phyloP scores from a whole-genome alignment of 2,113 vertebrate genomes.

The Neolamprologus sp. region DNA sequence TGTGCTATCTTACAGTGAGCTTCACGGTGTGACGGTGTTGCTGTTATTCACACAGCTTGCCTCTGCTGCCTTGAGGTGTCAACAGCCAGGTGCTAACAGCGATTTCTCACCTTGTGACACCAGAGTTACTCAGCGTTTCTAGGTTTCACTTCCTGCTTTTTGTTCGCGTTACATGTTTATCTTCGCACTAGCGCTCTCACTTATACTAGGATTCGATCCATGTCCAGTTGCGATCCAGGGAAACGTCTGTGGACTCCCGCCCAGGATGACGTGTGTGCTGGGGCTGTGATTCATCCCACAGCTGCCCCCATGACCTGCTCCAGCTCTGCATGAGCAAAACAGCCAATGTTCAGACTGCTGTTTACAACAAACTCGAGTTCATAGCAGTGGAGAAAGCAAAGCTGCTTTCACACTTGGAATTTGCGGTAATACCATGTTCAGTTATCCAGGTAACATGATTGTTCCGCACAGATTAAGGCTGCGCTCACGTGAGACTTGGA shows the following conservation, averaged over 20 bases:
- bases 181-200: background rate
- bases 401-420: background rate
- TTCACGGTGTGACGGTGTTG: constrained; percentile 4
- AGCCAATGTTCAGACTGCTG: constrained; percentile 6
- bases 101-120: background rate
- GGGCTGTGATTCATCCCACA: constrained; percentile 46
- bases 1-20: constrained; percentile 33
- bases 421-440: background rate
- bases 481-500: background rate
- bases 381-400: background rate
- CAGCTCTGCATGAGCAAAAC: constrained; percentile 7
- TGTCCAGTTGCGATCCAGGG: constrained; percentile 6
- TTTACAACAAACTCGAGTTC: constrained; percentile 20
- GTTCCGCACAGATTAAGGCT: background rate
- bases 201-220: background rate
- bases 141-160: background rate
- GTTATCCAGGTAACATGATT: constrained; percentile 10
- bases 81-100: constrained; percentile 17
- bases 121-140: constrained; percentile 43
- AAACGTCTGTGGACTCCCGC: constrained; percentile 20
- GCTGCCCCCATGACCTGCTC: constrained; percentile 30
- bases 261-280: constrained; percentile 15
- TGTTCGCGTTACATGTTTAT: background rate
- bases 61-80: background rate
- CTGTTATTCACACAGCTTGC: constrained; percentile 40